phyloP scores from a whole-genome alignment of 2,888 invertebrate genomes.

The Cylindroiulus punctatus region DNA sequence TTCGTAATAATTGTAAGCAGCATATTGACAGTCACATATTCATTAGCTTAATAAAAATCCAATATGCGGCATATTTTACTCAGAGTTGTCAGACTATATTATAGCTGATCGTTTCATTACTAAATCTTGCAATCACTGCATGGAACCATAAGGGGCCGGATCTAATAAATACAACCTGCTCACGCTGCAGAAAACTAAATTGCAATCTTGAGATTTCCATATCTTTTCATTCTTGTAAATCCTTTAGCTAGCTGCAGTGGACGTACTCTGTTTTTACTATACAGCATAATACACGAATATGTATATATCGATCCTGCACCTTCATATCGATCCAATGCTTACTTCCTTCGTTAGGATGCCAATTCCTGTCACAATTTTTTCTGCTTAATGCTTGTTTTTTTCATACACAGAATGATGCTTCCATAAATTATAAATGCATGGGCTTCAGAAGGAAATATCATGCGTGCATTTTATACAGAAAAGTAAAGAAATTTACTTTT shows the following conservation, averaged over 20 bases:
- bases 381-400: not conserved
- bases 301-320: not conserved
- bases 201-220: not conserved
- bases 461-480: not conserved
- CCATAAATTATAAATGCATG: not conserved
- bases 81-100: not conserved
- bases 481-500: too few relatives aligned
- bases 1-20: too few relatives aligned
- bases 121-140: not conserved
- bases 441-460: not conserved
- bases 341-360: constrained; percentile 7
- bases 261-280: not conserved
- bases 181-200: not conserved
- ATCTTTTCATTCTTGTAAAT: not conserved
- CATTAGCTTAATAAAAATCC: not conserved
- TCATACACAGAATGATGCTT: not conserved
- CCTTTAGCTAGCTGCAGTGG: not conserved
- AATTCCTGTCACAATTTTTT: constrained; percentile 16
- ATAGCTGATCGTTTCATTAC: not conserved
- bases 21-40: not conserved
- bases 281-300: not conserved
- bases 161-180: not conserved
- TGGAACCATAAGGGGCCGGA: not conserved
- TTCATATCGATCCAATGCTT: constrained; percentile 16
- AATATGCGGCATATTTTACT: not conserved